A percentile compares a stretch with the other conserved stretches of the same genome.
phyloP scores from a whole-genome alignment of 2,888 invertebrate genomes.

The Nemotelus pantherinus region DNA sequence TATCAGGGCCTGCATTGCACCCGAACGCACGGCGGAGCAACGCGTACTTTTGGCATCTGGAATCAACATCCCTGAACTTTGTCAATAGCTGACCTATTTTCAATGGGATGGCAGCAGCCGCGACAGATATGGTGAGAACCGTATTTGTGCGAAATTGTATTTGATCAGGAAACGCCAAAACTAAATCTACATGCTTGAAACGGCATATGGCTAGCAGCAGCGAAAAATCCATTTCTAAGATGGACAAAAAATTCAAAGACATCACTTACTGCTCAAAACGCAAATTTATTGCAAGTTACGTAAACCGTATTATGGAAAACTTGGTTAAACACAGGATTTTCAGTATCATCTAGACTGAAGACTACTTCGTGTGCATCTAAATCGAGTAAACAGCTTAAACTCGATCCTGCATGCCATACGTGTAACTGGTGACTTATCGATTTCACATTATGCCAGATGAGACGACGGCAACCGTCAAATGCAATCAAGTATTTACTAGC shows the following conservation, averaged over 20 bases:
- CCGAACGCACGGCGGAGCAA: too few species aligned
- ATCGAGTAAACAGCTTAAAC: conserved; percentile 86
- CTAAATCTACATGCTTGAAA: conserved; percentile 89
- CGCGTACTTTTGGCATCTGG: too few species aligned
- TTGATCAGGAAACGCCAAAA: conserved; percentile 71
- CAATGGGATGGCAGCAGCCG: background rate
- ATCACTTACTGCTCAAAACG: too few species aligned
- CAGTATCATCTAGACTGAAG: conserved; percentile 84
- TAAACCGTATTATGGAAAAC: conserved; percentile 82
- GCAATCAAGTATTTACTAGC: conserved; percentile 88
- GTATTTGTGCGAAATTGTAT: too few species aligned
- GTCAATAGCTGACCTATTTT: too few species aligned
- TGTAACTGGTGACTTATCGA: conserved; percentile 70
- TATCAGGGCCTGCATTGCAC: too few species aligned
- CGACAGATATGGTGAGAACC: too few species aligned
- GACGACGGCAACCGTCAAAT: conserved; percentile 90
- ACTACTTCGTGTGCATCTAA: conserved; percentile 76
- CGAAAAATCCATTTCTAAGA: conserved; percentile 84
- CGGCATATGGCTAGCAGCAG: conserved; percentile 97
- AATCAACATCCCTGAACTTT: too few species aligned
- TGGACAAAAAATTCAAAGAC: conserved; percentile 6
- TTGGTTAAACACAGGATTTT: conserved; percentile 75
- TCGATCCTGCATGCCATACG: conserved; percentile 85
- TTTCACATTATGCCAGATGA: conserved; percentile 90
- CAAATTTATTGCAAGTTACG: conserved; percentile 51